Base-by-base conservation (phyloP, 2,888 invertebrate genomes). In the Xestobium rufovillosum region DNA sequence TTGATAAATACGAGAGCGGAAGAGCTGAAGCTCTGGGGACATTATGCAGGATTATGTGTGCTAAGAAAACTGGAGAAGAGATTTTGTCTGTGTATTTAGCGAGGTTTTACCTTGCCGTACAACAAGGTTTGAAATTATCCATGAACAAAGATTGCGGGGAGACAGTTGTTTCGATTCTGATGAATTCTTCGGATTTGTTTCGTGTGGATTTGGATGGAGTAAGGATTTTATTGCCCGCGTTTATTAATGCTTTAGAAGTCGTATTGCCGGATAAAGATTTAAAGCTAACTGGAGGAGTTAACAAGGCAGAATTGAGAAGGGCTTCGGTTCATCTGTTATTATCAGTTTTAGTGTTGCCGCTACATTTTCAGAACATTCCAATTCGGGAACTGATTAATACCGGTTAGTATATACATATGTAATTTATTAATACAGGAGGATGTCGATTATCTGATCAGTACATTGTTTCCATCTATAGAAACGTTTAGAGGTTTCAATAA, bases 11-110 rank as follows among this genome's bases (percentile, higher is more conserved):
- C 53, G 84, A 84, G 63, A 79, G 83, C 43, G 85, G 97, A 2
- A 77, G 90, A 40, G 96, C 97, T 0, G 92, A 94, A 66, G 96
- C 97, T 0, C 75, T 96, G 52, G 97, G 95, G 13, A 84, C 96
- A 2, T 68, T 98, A 13, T 97, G 97, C 64, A 77, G 95, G 53
- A 91, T 97, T 58, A 85, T 98, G 62, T 95, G 92, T 64, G 84
- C 95, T 0, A 94, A 94, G 67, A 91, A 90, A 66, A 90, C 92
- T 1, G 87, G 88, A 26, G 95, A 95, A 69, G 84, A 86, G 57
- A 90, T 98, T 51, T 70, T 90, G 35, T 89, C 94, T 1, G 86
- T 84, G 1, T 97, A 97, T 69, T 72, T 95, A 53, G 90, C 95
- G 6, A 75, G 96, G 31, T 92, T 95, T 68, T 95, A 94, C 66